Conservation (phyloP, 1,140 invertebrate genomes). For the Listronotus bonariensis region DNA sequence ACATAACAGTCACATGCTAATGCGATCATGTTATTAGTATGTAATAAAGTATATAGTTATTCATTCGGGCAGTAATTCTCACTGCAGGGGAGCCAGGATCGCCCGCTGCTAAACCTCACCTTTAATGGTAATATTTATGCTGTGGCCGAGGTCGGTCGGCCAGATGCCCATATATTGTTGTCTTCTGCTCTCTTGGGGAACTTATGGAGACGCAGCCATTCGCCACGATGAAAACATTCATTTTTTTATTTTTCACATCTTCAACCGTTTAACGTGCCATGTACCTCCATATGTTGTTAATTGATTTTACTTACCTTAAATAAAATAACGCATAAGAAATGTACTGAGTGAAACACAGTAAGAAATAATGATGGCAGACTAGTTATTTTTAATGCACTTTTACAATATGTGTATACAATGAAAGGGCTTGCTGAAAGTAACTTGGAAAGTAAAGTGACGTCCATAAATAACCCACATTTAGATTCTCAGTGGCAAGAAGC, state of each 20-base stretch:
- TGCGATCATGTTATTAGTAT: constrained; percentile 56
- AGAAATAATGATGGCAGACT: too few species aligned
- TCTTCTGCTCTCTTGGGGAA: constrained; percentile 27
- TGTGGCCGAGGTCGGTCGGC: constrained; percentile 37
- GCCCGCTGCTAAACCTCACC: constrained; percentile 56
- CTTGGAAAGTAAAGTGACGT: too few species aligned
- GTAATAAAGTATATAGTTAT: constrained; percentile 58
- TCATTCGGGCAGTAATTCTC: constrained; percentile 58
- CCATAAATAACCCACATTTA: too few species aligned
- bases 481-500: too few species aligned
- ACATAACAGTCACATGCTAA: constrained; percentile 53
- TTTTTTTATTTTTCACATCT: constrained; percentile 14
- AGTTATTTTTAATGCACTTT: too few species aligned
- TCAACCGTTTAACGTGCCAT: constrained; percentile 9
- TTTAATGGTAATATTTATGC: constrained; percentile 58
- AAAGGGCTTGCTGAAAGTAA: too few species aligned
- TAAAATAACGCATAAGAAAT: too few species aligned
- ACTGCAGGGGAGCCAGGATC: constrained; percentile 47
- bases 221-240: constrained; percentile 42
- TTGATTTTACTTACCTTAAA: constrained; percentile 17
- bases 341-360: too few species aligned
- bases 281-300: constrained; percentile 15
- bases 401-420: too few species aligned
- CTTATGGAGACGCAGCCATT: constrained; percentile 34
- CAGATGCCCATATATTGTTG: constrained; percentile 36